Evolutionary conservation across 2,888 invertebrate species (phyloP).

Genomic region (Uropetala carovei): DNA sequence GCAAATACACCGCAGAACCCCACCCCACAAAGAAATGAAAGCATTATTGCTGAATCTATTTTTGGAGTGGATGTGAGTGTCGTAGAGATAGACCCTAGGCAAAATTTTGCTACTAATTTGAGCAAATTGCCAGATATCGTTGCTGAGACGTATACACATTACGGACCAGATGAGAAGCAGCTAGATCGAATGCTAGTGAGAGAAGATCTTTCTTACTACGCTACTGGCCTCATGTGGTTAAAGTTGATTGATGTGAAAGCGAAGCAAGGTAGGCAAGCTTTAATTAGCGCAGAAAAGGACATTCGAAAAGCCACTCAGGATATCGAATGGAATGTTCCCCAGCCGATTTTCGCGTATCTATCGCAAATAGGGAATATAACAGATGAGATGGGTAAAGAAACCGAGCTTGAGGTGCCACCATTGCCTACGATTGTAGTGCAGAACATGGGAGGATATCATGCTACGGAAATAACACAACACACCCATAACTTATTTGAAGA

Average conservation of each 20-base stretch:
- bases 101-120: constrained; percentile 68
- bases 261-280: constrained; percentile 31
- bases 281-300: constrained; percentile 61
- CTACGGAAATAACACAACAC: neutral
- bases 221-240: constrained; percentile 69
- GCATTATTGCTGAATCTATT: constrained; percentile 69
- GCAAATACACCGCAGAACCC: neutral
- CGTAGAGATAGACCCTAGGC: no score
- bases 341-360: constrained; percentile 51
- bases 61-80: constrained; percentile 70
- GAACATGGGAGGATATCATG: constrained; percentile 55
- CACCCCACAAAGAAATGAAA: constrained; percentile 66
- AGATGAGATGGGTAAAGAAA: constrained; percentile 49
- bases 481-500: constrained; percentile 64
- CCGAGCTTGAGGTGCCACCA: constrained; percentile 49
- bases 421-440: neutral
- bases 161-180: constrained; percentile 69
- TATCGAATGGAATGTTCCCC: constrained; percentile 59
- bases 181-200: constrained; percentile 69
- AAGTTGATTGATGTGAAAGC: constrained; percentile 69
- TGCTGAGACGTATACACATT: constrained; percentile 69
- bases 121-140: constrained; percentile 68
- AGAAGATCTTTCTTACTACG: constrained; percentile 70
- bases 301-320: constrained; percentile 26
- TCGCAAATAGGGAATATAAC: constrained; percentile 40